A percentile compares a stretch with the other conserved stretches of the same genome.
These are phyloP conservation scores for Hofmannophila pseudospretella DNA, from an alignment of 2,888 invertebrate genomes.

Conservation along the genomic window DNA sequence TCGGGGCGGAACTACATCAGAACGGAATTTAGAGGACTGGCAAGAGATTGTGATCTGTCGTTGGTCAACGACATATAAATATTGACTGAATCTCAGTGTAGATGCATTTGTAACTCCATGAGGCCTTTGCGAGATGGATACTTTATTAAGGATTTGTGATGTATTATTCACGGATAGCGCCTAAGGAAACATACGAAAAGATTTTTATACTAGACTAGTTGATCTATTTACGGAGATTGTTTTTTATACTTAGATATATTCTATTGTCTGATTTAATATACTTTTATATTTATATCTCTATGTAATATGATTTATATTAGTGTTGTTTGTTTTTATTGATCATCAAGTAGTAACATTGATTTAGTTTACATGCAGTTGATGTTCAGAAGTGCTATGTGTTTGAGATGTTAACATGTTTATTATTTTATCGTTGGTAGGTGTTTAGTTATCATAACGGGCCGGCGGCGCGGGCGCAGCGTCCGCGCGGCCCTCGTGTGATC, in stretches of 20 bases:
- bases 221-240: slow-evolving; percentile 79
- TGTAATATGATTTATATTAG: slow-evolving; percentile 75
- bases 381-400: slow-evolving; percentile 36
- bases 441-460: slow-evolving; percentile 47
- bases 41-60: slow-evolving; percentile 78
- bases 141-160: slow-evolving; percentile 77
- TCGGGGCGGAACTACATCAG: slow-evolving; percentile 71
- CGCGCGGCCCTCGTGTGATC: slow-evolving; percentile 28
- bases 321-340: slow-evolving; percentile 78
- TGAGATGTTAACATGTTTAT: slow-evolving; percentile 62
- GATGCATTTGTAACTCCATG: slow-evolving; percentile 79
- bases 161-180: slow-evolving; percentile 79
- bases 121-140: slow-evolving; percentile 78
- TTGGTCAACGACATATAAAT: slow-evolving; percentile 78
- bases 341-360: slow-evolving; percentile 62
- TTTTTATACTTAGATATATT: slow-evolving; percentile 79
- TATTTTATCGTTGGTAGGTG: slow-evolving; percentile 68
- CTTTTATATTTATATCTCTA: slow-evolving; percentile 75
- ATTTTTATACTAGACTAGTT: slow-evolving; percentile 79
- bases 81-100: slow-evolving; percentile 79
- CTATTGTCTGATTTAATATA: slow-evolving; percentile 77
- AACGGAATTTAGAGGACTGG: slow-evolving; percentile 68
- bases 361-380: slow-evolving; percentile 57
- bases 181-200: slow-evolving; percentile 79
- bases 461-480: slow-evolving; percentile 20